Base-by-base conservation (phyloP, 2,797 vertebrate genomes). In the Phyllotis vaccarum region DNA sequence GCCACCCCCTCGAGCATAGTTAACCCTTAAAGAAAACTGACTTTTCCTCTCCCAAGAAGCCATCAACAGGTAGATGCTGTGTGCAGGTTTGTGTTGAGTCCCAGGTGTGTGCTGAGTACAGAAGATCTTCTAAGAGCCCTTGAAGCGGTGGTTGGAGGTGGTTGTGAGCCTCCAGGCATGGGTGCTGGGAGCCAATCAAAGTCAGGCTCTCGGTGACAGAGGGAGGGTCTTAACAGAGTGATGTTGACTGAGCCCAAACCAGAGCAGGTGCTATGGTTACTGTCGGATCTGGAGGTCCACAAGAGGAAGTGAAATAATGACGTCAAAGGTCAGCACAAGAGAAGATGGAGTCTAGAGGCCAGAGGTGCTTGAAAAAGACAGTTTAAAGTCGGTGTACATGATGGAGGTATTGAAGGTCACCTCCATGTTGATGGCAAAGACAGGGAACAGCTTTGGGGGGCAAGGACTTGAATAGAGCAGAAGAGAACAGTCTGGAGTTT, bases 401-500 rank as follows among this genome's bases (percentile, higher is more conserved):
- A 74, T n/a, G 11, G 43, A 62, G 19, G 11, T 31, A 86, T 14
- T 52, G n/a, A 52, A 74, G 29, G 19, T 62, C 31, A 46, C 54
- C 34, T 89, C 37, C 64, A 93, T 21, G 52, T 24, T 85, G 27
- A 56, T 49, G 40, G 52, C 52, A 78, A 75, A 92, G 49, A 40
- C 17, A 37, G 22, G n/a, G 46, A 8, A 72, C 43, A 78, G n/a
- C 11, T 6, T 58, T 4, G 56, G 66, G 64, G 3, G 86, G 6
- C 19, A 13, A 31, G n/a, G n/a, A n/a, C n/a, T n/a, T n/a, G n/a
- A n/a, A n/a, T n/a, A n/a, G 10, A 87, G 52, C 49, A 37, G n/a
- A 29, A 81, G 89, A 78, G 62, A 64, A 70, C 49, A 86, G 16
- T 92, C 16, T 83, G 46, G 89, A 43, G 21, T 40, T 62, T 19